Evolutionary conservation across 2,113 vertebrate species (phyloP).

Genomic region (Dasyprocta punctata): DNA sequence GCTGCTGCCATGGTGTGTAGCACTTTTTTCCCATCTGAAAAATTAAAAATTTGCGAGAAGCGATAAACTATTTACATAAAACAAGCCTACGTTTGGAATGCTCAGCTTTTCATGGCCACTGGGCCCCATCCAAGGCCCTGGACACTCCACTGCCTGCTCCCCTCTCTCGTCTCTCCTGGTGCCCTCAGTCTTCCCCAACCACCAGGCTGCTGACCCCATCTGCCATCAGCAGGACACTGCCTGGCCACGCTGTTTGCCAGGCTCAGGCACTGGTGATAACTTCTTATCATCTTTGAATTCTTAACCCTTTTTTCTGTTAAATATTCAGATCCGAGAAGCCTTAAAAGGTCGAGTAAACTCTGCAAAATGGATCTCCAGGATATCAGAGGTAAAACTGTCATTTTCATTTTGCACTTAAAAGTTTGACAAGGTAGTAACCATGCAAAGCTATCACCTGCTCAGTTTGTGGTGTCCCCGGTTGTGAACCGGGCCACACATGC

Average conservation of each 20-base stretch:
- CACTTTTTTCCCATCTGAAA: neutral
- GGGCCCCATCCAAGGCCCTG: neutral
- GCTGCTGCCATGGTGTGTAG: neutral
- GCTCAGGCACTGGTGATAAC: too few species aligned
- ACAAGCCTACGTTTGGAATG: neutral
- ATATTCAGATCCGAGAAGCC: slow-evolving; percentile 84
- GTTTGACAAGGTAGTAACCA: neutral
- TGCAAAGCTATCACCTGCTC: neutral
- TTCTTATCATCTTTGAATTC: neutral
- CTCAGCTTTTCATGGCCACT: neutral
- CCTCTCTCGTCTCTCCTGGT: neutral
- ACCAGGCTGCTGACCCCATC: neutral
- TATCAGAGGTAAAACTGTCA: slow-evolving; percentile 81
- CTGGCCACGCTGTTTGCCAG: neutral
- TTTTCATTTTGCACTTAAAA: neutral
- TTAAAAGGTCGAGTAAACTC: slow-evolving; percentile 76
- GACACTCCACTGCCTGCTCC: fast-evolving
- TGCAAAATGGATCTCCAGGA: slow-evolving; percentile 64
- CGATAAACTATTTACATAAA: neutral
- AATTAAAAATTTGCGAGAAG: neutral
- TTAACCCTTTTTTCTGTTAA: slow-evolving; percentile 61
- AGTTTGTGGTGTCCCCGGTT: neutral
- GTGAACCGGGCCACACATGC: neutral
- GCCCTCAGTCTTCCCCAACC: neutral
- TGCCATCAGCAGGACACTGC: neutral